Evolutionary conservation across 2,797 vertebrate genomes (phyloP).

Genomic region (Mus minutoides): DNA sequence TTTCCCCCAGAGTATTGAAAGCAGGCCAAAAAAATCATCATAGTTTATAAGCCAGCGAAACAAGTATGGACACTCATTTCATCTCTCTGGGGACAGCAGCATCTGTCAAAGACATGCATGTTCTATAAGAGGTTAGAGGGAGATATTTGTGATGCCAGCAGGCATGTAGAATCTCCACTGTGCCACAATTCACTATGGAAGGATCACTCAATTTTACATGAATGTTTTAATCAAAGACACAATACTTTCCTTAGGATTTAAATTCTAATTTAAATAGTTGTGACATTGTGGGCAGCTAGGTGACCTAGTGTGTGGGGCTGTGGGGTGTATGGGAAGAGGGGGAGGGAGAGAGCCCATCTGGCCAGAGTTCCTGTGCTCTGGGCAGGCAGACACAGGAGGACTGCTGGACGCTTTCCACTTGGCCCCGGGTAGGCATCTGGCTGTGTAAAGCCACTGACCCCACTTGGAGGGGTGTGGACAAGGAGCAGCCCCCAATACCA

Average conservation of each 20-base stretch:
- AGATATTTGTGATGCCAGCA: neutral
- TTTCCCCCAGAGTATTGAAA: constrained; percentile 45
- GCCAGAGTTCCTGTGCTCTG: too few relatives aligned
- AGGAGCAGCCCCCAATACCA: too few relatives aligned
- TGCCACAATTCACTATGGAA: constrained; percentile 42
- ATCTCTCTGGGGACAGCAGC: constrained; percentile 59
- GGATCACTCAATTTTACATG: constrained; percentile 35
- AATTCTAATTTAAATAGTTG: constrained; percentile 70
- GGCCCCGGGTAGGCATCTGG: too few relatives aligned
- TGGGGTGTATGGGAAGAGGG: too few relatives aligned
- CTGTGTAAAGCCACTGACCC: too few relatives aligned
- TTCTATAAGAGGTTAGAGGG: neutral
- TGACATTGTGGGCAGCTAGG: constrained; percentile 47
- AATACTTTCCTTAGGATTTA: constrained; percentile 69
- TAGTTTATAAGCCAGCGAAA: constrained; percentile 72
- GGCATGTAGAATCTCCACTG: constrained; percentile 4
- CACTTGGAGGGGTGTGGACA: too few relatives aligned
- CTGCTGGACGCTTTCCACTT: too few relatives aligned
- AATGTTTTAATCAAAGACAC: constrained; percentile 65
- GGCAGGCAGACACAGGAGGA: too few relatives aligned
- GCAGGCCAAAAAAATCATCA: constrained; percentile 55
- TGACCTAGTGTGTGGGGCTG: too few relatives aligned
- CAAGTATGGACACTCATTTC: constrained; percentile 46
- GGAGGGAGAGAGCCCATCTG: too few relatives aligned
- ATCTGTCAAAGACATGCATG: neutral